These are phyloP conservation scores for Thumatha senex DNA, from an alignment of 2,888 invertebrate species.

Conservation along the genomic window DNA sequence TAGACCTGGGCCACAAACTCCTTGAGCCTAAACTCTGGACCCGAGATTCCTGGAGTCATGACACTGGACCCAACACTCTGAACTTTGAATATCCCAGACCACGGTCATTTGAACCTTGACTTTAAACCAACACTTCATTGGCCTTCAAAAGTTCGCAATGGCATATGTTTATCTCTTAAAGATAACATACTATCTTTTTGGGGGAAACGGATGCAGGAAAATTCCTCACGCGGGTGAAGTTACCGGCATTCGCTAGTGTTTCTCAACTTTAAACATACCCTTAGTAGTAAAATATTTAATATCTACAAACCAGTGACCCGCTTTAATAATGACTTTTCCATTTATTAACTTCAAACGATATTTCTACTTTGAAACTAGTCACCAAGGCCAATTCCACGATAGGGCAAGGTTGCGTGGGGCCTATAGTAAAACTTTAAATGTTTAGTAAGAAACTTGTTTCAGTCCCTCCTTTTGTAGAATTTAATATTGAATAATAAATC, in stretches of 20 bases:
- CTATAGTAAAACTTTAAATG: conserved; percentile 75
- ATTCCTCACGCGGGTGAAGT: too few relatives aligned
- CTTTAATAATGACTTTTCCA: conserved; percentile 11
- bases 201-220: too few relatives aligned
- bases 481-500: conserved; percentile 82
- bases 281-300: conserved; percentile 2
- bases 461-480: conserved; percentile 74
- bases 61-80: too few relatives aligned
- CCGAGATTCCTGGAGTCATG: too few relatives aligned
- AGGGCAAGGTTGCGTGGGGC: conserved; percentile 45
- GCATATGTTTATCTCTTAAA: too few relatives aligned
- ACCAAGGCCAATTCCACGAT: conserved; percentile 45
- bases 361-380: conserved; percentile 20
- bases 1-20: too few relatives aligned
- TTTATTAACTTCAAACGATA: conserved; percentile 18
- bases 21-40: too few relatives aligned
- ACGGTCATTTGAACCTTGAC: too few relatives aligned
- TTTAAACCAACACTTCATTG: too few relatives aligned
- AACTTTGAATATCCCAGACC: too few relatives aligned
- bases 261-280: conserved; percentile 3
- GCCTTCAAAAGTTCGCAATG: not conserved
- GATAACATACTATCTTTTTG: too few relatives aligned
- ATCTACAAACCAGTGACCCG: not conserved
- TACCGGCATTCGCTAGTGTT: too few relatives aligned
- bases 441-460: conserved; percentile 76